phyloP scores from a whole-genome alignment of 1,140 invertebrate species.

The Zaprionus lachaisei region DNA sequence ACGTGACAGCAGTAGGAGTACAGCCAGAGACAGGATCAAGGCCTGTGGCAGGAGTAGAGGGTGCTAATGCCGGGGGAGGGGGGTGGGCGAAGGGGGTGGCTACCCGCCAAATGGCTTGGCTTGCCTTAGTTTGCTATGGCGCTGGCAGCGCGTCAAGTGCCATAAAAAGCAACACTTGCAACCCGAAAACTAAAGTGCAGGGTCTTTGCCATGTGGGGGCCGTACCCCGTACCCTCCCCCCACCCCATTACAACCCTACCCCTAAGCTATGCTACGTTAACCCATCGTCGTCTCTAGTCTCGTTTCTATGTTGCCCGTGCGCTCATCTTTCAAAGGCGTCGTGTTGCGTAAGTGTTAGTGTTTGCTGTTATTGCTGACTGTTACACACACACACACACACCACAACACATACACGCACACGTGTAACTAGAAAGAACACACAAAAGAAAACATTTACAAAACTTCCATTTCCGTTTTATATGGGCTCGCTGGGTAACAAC shows the following conservation, averaged over 20 bases:
- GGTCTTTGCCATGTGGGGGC: conserved; percentile 49
- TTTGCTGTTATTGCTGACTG: conserved; percentile 51
- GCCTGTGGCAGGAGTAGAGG: neutral
- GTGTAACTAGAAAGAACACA: conserved; percentile 62
- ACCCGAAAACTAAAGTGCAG: conserved; percentile 79
- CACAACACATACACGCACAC: neutral
- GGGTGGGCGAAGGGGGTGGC: neutral
- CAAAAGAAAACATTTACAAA: conserved; percentile 83
- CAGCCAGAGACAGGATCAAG: neutral
- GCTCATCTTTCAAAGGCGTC: conserved; percentile 78
- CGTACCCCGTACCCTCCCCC: neutral
- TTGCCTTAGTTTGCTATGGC: neutral
- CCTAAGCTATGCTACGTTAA: neutral
- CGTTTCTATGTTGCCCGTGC: conserved; percentile 14
- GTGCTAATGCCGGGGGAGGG: neutral
- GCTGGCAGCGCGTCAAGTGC: conserved; percentile 74
- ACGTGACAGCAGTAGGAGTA: neutral
- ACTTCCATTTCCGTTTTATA: conserved; percentile 81
- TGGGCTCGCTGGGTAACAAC: conserved; percentile 53
- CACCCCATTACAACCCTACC: neutral
- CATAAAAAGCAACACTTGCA: conserved; percentile 81
- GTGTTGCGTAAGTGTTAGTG: conserved; percentile 66
- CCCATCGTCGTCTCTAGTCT: conserved; percentile 5
- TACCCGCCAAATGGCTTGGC: conserved; percentile 28
- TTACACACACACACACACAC: conserved; percentile 14